phyloP scores from a whole-genome alignment of 2,888 invertebrate species.

The Cephus nigrinus region DNA sequence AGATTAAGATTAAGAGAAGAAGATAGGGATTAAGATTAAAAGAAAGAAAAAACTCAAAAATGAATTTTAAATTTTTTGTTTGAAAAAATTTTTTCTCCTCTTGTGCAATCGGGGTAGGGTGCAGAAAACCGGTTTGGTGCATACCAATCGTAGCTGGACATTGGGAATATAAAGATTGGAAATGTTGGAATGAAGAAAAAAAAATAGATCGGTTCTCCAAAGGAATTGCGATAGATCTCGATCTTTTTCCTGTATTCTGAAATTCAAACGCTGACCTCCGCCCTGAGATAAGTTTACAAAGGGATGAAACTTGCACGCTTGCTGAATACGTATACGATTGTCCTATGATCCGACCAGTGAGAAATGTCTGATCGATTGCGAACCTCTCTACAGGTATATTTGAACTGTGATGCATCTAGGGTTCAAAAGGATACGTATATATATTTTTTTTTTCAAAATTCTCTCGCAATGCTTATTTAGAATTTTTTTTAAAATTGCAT shows the following conservation, averaged over 20 bases:
- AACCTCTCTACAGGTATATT: neutral
- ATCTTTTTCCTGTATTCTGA: constrained; percentile 1
- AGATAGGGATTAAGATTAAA: too few relatives aligned
- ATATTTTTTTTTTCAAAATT: neutral
- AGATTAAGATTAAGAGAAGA: too few relatives aligned
- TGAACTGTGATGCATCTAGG: too few relatives aligned
- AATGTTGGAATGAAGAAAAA: neutral
- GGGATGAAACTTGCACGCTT: constrained; percentile 20
- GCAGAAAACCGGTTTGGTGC: neutral
- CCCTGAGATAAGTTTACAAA: constrained; percentile 19
- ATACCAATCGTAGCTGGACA: neutral
- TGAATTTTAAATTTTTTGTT: neutral
- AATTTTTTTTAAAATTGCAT: neutral
- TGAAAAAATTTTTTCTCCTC: neutral
- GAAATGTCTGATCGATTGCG: neutral
- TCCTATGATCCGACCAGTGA: neutral
- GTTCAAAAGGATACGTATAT: neutral
- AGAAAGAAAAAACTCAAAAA: neutral
- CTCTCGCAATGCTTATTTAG: neutral
- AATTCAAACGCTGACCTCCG: constrained; percentile 19
- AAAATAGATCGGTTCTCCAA: neutral
- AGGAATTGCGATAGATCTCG: neutral
- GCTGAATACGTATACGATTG: constrained; percentile 8
- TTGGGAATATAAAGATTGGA: neutral
- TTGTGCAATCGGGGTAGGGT: neutral